Conservation (phyloP, 2,888 invertebrate genomes). For the Ashinkailepas kermadecensis region DNA sequence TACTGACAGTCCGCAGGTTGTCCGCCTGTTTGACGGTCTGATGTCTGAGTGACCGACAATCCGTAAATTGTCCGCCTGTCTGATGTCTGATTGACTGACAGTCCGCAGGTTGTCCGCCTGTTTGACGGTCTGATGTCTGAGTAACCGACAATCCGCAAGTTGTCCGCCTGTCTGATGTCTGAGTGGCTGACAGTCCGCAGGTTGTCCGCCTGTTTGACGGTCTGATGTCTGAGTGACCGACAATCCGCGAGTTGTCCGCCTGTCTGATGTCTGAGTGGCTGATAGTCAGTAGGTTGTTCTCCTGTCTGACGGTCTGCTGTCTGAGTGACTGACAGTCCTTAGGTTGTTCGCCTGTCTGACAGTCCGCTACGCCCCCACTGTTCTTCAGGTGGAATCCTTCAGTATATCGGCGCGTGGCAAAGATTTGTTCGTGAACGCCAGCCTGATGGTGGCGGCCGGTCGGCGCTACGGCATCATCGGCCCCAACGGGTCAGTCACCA, state of each 20-base stretch:
- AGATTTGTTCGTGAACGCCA: constrained; percentile 93
- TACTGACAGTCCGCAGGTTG: no score
- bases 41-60: neutral
- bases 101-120: constrained; percentile 36
- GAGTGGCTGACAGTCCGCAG: no score
- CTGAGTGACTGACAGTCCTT: no score
- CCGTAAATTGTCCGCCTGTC: constrained; percentile 36
- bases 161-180: constrained; percentile 36
- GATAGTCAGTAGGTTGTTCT: no score
- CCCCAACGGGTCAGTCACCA: constrained; percentile 71
- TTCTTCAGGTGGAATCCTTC: constrained; percentile 67
- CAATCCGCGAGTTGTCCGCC: constrained; percentile 29
- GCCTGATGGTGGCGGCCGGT: constrained; percentile 82
- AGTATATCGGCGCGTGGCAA: constrained; percentile 96
- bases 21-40: constrained; percentile 36
- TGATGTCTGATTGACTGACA: neutral
- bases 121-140: neutral
- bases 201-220: constrained; percentile 36
- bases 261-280: constrained; percentile 35
- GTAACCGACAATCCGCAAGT: no score
- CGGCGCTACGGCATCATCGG: constrained; percentile 96
- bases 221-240: neutral
- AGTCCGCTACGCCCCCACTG: no score
- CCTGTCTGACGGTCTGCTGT: constrained; percentile 36
- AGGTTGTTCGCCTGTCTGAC: constrained; percentile 36